A percentile compares a stretch with the other conserved stretches of the same genome.
These are phyloP conservation scores for Nasonovia ribisnigri DNA, from an alignment of 2,888 invertebrate species.

Conservation along the genomic window DNA sequence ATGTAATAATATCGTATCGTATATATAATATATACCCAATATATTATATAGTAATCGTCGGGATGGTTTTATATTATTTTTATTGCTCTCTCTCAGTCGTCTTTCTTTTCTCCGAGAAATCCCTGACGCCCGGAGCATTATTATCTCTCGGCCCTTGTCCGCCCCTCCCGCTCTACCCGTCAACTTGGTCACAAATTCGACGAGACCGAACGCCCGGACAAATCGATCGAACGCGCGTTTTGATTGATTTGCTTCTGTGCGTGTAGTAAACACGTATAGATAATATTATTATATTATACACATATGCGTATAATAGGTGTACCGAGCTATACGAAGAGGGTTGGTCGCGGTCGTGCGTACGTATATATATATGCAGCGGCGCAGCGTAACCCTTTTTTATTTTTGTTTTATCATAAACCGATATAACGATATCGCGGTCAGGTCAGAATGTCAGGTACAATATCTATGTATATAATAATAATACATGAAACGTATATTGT, in stretches of 20 bases:
- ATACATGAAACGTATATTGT: neutral
- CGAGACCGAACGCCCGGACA: slow-evolving; percentile 15
- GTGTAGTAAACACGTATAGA: slow-evolving; percentile 9
- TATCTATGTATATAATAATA: no score
- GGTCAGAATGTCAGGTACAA: neutral
- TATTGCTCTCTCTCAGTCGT: neutral
- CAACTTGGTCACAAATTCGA: neutral
- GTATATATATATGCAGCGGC: neutral
- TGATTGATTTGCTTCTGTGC: slow-evolving; percentile 63
- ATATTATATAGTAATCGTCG: slow-evolving; percentile 27
- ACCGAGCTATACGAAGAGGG: neutral
- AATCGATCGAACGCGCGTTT: slow-evolving; percentile 51
- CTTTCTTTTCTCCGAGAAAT: neutral
- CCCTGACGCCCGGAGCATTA: neutral
- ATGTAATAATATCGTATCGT: neutral
- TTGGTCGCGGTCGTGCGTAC: slow-evolving; percentile 11
- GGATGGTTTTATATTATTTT: slow-evolving; percentile 35
- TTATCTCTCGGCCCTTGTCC: neutral
- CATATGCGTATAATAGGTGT: slow-evolving; percentile 15
- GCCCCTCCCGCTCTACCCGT: no score
- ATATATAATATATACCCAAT: neutral
- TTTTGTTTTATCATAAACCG: slow-evolving; percentile 21
- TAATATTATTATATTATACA: neutral
- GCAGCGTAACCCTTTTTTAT: slow-evolving; percentile 35
- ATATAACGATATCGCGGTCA: neutral